phyloP scores from a whole-genome alignment of 2,888 invertebrate genomes.

The Lathronympha strigana region DNA sequence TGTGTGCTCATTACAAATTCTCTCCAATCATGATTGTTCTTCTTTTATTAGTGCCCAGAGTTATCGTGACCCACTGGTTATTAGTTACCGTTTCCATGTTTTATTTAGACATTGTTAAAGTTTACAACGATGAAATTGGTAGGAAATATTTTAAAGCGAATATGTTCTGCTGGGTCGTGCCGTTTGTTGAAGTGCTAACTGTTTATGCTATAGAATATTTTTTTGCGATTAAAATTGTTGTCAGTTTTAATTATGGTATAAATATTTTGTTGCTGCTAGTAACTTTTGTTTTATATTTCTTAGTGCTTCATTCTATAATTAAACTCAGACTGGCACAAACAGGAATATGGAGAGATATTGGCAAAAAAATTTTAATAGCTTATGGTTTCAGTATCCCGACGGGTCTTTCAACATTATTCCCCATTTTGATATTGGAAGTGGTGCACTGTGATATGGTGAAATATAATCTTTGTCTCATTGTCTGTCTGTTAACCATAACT shows the following conservation, averaged over 20 bases:
- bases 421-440: slow-evolving; percentile 10
- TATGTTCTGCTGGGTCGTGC: slow-evolving; percentile 1
- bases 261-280: background rate
- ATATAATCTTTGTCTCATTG: slow-evolving; percentile 2
- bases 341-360: background rate
- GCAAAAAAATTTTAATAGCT: background rate
- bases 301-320: background rate
- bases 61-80: slow-evolving; percentile 17
- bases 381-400: background rate
- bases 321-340: background rate
- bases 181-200: slow-evolving; percentile 2
- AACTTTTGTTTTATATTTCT: slow-evolving; percentile 3
- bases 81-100: slow-evolving; percentile 5
- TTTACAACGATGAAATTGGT: background rate
- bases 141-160: slow-evolving; percentile 2
- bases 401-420: slow-evolving; percentile 4
- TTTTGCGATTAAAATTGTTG: background rate
- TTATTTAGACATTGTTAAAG: background rate
- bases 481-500: background rate
- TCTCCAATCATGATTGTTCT: background rate
- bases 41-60: background rate
- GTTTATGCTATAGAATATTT: slow-evolving; percentile 1
- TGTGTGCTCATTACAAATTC: slow-evolving; percentile 5
- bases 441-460: background rate
- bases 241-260: background rate